phyloP scores from a whole-genome alignment of 1,140 invertebrate genomes.

The Pseudomyrmex flavicornis region DNA sequence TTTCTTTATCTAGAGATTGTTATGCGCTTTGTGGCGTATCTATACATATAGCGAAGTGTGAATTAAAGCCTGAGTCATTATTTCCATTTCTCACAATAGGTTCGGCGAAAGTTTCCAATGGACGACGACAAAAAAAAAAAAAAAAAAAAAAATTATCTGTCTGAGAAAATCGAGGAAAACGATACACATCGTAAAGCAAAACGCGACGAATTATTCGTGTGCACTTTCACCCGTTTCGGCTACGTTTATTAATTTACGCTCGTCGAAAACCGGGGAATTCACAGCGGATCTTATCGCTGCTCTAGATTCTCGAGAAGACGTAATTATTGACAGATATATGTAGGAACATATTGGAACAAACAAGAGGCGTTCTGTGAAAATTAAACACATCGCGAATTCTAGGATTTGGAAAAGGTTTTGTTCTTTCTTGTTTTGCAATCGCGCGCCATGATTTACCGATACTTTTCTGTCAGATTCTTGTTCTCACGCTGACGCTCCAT shows the following conservation, averaged over 20 bases:
- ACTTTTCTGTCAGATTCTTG: neutral
- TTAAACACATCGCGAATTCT: constrained; percentile 35
- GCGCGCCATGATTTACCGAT: constrained; percentile 44
- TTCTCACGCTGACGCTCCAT: constrained; percentile 38
- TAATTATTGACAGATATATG: constrained; percentile 43
- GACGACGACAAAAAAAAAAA: neutral
- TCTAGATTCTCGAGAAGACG: constrained; percentile 13
- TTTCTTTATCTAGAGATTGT: neutral
- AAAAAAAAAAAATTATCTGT: constrained; percentile 7
- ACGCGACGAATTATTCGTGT: constrained; percentile 35
- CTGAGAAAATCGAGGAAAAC: constrained; percentile 47
- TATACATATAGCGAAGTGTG: neutral
- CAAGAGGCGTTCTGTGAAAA: constrained; percentile 26
- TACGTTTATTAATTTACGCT: constrained; percentile 11
- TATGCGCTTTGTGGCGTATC: neutral
- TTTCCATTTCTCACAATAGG: constrained; percentile 12
- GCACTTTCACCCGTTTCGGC: constrained; percentile 43
- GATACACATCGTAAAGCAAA: neutral
- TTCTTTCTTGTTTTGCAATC: constrained; percentile 13
- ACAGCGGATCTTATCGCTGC: neutral
- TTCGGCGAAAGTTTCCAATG: neutral
- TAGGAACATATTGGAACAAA: constrained; percentile 27
- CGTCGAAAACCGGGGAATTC: constrained; percentile 11
- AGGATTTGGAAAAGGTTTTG: constrained; percentile 36
- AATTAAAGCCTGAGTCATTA: constrained; percentile 30